phyloP scores from a whole-genome alignment of 2,113 vertebrate genomes.

The Pterocles orientalis region DNA sequence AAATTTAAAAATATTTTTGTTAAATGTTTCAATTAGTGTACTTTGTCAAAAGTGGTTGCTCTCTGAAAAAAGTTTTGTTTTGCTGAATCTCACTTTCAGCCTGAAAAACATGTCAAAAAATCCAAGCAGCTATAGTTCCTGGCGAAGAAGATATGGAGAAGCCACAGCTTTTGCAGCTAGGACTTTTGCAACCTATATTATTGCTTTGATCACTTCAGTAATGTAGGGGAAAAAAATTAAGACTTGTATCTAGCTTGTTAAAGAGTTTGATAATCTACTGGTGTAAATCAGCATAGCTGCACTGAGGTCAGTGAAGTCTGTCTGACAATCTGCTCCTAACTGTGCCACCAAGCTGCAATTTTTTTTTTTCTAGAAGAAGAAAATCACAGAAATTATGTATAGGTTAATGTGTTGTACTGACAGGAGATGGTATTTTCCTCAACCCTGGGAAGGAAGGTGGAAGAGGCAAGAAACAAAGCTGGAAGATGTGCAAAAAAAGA shows the following conservation, averaged over 20 bases:
- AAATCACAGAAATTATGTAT: not conserved
- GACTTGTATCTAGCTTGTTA: not conserved
- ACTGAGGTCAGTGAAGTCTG: not conserved
- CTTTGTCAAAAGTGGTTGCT: not conserved
- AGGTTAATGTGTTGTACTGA: not conserved
- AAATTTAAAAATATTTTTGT: not conserved
- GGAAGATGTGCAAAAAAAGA: not conserved
- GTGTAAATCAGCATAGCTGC: not conserved
- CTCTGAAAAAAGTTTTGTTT: not conserved
- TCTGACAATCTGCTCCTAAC: not conserved
- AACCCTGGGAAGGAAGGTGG: not conserved
- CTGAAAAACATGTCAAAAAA: not conserved
- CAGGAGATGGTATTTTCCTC: not conserved
- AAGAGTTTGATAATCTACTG: not conserved
- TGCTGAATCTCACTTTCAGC: not conserved
- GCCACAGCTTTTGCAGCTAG: not conserved
- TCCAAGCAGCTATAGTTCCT: not conserved
- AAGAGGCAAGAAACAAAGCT: not conserved
- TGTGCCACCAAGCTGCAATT: not conserved
- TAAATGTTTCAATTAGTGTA: not conserved
- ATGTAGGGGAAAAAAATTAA: not conserved
- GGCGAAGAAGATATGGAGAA: not conserved
- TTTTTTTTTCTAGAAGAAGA: not conserved
- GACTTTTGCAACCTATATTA: not conserved
- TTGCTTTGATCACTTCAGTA: not conserved